Base-by-base conservation (phyloP, 2,888 invertebrate genomes). In the Camptogramma bilineatum region DNA sequence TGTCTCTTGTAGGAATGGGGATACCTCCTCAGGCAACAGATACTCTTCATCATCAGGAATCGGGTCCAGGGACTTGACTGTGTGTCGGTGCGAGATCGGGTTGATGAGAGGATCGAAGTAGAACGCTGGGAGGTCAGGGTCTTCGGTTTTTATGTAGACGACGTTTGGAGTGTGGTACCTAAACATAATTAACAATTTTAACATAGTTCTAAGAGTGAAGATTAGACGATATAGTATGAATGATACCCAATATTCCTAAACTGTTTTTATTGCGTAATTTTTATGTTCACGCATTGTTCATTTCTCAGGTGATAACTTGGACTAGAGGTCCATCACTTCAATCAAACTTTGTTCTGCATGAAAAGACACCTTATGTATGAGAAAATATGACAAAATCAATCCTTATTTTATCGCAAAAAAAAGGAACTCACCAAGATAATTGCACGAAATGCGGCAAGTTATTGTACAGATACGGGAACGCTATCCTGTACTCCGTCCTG, bases 161-260 rank as follows among this genome's bases (percentile, higher is more conserved):
- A 99, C 99, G 87, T 99, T 99, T 21, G 99, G 99, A 7, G 98
- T 97, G 88, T 99, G 99, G 88, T 99, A 99, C 98, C 99, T 99
- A 76, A 10, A 58, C 52, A 57, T 39, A 46, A 51, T 28, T 10
- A 34, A 8, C 24, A 2, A 24, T 24, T 24, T 24, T 24, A 24
- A 24, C 5, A 24, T 24, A 24, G 24, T 24, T 24, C 24, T 24
- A 10, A 34, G 3, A 34, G 13, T 34, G 1, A n/a, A n/a, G n/a
- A n/a, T n/a, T n/a, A n/a, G n/a, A 24, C 24, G 2, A 24, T 24
- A 5, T 4, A 24, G 4, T 24, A 34, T 34, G 13, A 10, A 34
- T 34, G 7, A 34, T 34, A 34, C 13, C n/a, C n/a, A n/a, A n/a
- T n/a, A n/a, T n/a, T n/a, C n/a, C n/a, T n/a, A n/a, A n/a, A n/a